These are phyloP conservation scores for Apis dorsata DNA, from an alignment of 1,140 invertebrate genomes.

Conservation along the genomic window DNA sequence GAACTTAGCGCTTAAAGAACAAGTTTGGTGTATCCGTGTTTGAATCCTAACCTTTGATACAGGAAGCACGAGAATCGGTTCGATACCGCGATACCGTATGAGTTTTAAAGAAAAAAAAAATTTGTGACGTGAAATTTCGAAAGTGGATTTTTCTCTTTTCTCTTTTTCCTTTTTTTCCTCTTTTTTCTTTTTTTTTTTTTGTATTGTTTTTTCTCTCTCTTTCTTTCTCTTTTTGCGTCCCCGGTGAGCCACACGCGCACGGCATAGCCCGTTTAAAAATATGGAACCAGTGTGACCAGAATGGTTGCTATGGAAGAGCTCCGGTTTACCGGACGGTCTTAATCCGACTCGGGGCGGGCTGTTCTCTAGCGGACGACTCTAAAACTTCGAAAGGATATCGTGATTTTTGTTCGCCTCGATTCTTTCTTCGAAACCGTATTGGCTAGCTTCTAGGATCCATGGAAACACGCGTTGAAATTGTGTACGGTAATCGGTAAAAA, in stretches of 20 bases:
- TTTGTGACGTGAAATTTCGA: background rate
- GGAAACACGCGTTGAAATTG: background rate
- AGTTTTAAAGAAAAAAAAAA: too few relatives aligned
- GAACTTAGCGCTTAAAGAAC: conserved; percentile 13
- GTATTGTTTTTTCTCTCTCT: background rate
- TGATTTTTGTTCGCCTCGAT: conserved; percentile 11
- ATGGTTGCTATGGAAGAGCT: conserved; percentile 81
- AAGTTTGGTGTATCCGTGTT: background rate
- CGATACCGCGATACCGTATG: conserved; percentile 25
- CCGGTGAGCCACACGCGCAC: conserved; percentile 77
- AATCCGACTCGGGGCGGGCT: conserved; percentile 72
- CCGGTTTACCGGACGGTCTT: conserved; percentile 76
- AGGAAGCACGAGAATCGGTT: conserved; percentile 35
- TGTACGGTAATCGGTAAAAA: too few relatives aligned
- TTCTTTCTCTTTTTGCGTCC: conserved; percentile 66
- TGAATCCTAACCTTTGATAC: background rate
- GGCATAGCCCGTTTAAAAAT: conserved; percentile 77
- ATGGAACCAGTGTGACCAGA: conserved; percentile 81
- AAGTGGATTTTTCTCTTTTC: background rate
- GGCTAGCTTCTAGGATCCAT: background rate
- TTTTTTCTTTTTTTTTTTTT: conserved; percentile 38
- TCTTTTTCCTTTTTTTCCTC: conserved; percentile 41
- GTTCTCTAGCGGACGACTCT: conserved; percentile 7
- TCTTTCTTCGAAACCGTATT: background rate
- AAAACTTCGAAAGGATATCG: background rate